Evolutionary conservation across 2,113 vertebrate species (phyloP), one percentile per base, ranked within the genome.

Genomic region (Salminus brasiliensis): DNA sequence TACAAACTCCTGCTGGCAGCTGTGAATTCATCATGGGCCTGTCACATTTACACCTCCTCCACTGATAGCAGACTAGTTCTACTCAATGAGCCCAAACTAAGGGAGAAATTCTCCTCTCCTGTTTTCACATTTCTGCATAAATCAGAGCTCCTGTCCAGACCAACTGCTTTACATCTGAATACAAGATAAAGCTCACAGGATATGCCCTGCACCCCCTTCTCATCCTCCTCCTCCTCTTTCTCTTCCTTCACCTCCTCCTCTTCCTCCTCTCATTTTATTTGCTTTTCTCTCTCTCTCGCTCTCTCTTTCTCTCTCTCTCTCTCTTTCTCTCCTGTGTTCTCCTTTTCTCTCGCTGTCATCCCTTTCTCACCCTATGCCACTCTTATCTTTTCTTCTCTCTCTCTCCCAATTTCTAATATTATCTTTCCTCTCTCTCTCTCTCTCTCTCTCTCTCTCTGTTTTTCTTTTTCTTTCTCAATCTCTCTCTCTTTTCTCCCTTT

Each of bases 391-490:
- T 11, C 12, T 15, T 45, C 43, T 45, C 43, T 10, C 3, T 10
- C 41, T 43, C 41, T 45, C 55, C 29, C 25, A 18, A 4, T 29
- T 21, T 4, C 18, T 16, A 10, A 11, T 21, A 32, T 21, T 8
- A 3, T 11, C 9, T 10, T 43, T 5, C 8, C 15, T 23, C 13
- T 15, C 15, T 36, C 16, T 21, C 4, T 6, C 7, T 36, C 9
- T 5, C 32, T 4, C 29, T 16, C 11, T 62, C 29, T 18, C n/a
- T 57, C 5, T 12, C 27, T 30, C 27, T 30, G 5, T 25, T 12
- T 30, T 2, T 29, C 27, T 60, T 30, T 30, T 13, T 60, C 55
- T 53, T 59, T 49, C 57, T 52, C 78, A 65, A 66, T 80, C 72
- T 3, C 15, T 21, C 2, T 49, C 15, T 21, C 47, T 49, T 11